Percentiles rank a stretch among this genome's conserved stretches.
Evolutionary conservation across 2,113 vertebrate species (phyloP).

Genomic region (Oreotrochilus melanogaster): DNA sequence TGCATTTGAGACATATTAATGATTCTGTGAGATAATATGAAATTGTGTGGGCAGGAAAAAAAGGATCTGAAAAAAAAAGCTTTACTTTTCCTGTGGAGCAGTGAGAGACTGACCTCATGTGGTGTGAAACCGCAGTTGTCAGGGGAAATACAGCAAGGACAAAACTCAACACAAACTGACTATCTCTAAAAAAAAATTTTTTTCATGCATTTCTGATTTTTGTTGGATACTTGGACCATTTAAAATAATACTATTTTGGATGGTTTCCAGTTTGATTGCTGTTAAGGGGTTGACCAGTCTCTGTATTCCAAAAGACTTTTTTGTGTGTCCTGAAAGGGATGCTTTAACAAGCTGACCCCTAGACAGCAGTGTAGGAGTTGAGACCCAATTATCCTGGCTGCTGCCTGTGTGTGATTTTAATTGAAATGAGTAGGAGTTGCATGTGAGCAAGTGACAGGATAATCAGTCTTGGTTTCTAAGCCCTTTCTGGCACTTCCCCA

Average conservation of each 20-base stretch:
- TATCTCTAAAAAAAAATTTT: neutral
- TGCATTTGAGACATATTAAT: neutral
- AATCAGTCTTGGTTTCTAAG: slow-evolving; percentile 42
- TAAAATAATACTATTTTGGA: neutral
- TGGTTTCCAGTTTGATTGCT: neutral
- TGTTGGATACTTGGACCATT: neutral
- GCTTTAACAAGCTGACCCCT: slow-evolving; percentile 33
- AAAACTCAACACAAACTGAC: neutral
- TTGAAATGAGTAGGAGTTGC: slow-evolving; percentile 49
- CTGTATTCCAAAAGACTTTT: neutral
- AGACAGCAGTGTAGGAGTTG: neutral
- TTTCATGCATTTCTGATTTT: neutral
- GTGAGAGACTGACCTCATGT: slow-evolving; percentile 70
- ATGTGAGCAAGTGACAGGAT: neutral
- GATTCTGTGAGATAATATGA: neutral
- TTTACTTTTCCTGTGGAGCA: slow-evolving; percentile 5
- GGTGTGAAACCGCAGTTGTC: slow-evolving; percentile 24
- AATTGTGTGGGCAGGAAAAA: neutral
- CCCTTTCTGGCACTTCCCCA: slow-evolving; percentile 15
- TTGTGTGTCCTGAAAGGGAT: neutral
- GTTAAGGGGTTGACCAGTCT: neutral
- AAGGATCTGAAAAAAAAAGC: neutral
- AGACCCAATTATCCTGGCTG: slow-evolving; percentile 17
- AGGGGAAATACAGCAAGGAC: neutral
- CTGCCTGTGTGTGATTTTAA: slow-evolving; percentile 32